These are phyloP conservation scores for Ophion costatus DNA, from an alignment of 2,888 invertebrate genomes.

Conservation along the genomic window DNA sequence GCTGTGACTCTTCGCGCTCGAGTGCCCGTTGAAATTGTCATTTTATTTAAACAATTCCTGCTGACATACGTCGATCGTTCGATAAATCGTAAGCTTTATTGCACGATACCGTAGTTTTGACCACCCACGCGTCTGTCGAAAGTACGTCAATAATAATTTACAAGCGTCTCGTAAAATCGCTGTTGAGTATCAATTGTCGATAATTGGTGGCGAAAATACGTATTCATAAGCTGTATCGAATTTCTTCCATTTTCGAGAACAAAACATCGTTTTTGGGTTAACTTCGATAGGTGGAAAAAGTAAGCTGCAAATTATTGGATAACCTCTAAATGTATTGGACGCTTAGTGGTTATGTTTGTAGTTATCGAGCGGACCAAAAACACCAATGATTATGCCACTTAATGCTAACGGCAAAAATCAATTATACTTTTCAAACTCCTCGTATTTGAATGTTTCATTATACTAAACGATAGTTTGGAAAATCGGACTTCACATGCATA, in stretches of 20 bases:
- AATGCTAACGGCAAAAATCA: not conserved
- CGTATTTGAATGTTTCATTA: too few relatives aligned
- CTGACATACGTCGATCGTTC: not conserved
- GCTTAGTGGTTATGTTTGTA: slow-evolving; percentile 25
- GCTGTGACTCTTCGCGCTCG: not conserved
- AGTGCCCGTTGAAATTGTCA: not conserved
- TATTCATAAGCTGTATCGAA: not conserved
- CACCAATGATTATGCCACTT: not conserved
- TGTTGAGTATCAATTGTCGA: not conserved
- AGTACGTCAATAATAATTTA: not conserved
- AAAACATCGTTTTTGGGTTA: not conserved
- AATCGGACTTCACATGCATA: too few relatives aligned
- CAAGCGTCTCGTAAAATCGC: not conserved
- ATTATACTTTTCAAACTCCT: not conserved
- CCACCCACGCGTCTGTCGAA: not conserved
- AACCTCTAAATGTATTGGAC: not conserved
- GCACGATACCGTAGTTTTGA: not conserved
- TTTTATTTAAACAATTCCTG: not conserved
- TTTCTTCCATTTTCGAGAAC: not conserved
- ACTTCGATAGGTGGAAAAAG: not conserved
- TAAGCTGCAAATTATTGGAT: not conserved
- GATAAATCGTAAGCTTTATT: not conserved
- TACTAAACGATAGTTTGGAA: too few relatives aligned
- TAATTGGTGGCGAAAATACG: not conserved
- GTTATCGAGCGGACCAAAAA: not conserved